Percentiles rank a stretch among this genome's conserved stretches.
phyloP scores from a whole-genome alignment of 2,113 vertebrate species.

The Trematomus loennbergii region DNA sequence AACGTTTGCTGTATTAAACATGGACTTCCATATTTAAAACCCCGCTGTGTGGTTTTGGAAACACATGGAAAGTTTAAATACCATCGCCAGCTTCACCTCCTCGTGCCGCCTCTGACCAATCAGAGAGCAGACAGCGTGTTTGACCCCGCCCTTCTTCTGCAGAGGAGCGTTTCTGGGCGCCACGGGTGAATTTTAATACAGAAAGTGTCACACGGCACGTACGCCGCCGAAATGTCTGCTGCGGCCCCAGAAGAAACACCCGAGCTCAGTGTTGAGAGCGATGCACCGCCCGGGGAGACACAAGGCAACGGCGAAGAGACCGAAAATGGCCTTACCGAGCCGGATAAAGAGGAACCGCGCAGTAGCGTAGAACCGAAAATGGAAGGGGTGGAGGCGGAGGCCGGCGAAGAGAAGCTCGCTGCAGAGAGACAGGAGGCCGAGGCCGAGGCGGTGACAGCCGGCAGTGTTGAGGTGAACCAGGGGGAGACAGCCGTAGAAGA shows the following conservation, averaged over 20 bases:
- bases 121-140: slow-evolving; percentile 26
- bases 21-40: not conserved
- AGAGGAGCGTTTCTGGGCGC: slow-evolving; percentile 12
- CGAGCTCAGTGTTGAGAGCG: slow-evolving; percentile 1
- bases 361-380: slow-evolving; percentile 60
- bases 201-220: slow-evolving; percentile 35
- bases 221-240: slow-evolving; percentile 68
- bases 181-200: slow-evolving; percentile 37
- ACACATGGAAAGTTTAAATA: slow-evolving; percentile 71
- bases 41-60: slow-evolving; percentile 13
- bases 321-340: slow-evolving; percentile 36
- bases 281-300: slow-evolving; percentile 51
- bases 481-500: slow-evolving; percentile 34
- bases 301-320: slow-evolving; percentile 55
- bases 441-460: slow-evolving; percentile 42
- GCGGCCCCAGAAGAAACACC: slow-evolving; percentile 41
- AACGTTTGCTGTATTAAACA: slow-evolving; percentile 17
- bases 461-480: slow-evolving; percentile 5
- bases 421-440: slow-evolving; percentile 59
- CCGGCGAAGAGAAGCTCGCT: slow-evolving; percentile 57
- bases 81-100: slow-evolving; percentile 52
- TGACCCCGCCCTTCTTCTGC: slow-evolving; percentile 52
- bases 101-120: slow-evolving; percentile 62
- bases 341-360: slow-evolving; percentile 43
- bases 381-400: slow-evolving; percentile 64